Base-by-base conservation (phyloP, 2,888 invertebrate genomes). In the Cryptocheilus praepositus region DNA sequence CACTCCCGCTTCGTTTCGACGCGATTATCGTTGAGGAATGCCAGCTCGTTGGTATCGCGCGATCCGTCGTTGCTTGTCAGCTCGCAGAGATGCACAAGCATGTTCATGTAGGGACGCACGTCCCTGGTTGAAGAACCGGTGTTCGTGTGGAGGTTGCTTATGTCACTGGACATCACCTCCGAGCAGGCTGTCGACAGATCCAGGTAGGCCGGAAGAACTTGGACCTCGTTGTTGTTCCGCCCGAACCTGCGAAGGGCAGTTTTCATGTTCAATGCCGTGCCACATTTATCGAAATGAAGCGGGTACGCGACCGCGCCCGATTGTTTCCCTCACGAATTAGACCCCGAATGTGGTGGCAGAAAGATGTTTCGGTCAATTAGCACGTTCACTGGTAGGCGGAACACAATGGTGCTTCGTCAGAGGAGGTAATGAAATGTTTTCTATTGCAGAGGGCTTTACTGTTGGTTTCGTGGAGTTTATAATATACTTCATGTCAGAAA, bases 31-130 rank as follows among this genome's bases (percentile, higher is more conserved):
- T 76, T 78, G 45, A 78, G 65, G 25, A 67, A 52, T 25, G 77
- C 73, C 46, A 74, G 55, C 62, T 65, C 75, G 60, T 68, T 67
- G 54, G 61, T 69, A 16, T 57, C 64, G 51, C 79, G 80, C 58
- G 67, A 72, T 53, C 64, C 72, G 45, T 71, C 61, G 53, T 75
- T 80, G 53, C 64, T 71, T 1, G 81, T 43, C 1, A 70, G 52
- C 63, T 80, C 76, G 71, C 85, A 85, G 18, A 84, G 59, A 56
- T 79, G 77, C 0, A 76, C 22, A 11, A 85, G 55, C 57, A 74
- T 80, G 2, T 74, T 59, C 8, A 77, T 67, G 59, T 76, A 79
- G 3, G 77, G 61, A 21, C 67, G 77, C 4, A 72, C 22, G 4
- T 70, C 69, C 55, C 68, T 69, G 21, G 69, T 73, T 1, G 36